Base-by-base conservation (phyloP, 2,113 vertebrate genomes). In the Plectropomus leopardus region DNA sequence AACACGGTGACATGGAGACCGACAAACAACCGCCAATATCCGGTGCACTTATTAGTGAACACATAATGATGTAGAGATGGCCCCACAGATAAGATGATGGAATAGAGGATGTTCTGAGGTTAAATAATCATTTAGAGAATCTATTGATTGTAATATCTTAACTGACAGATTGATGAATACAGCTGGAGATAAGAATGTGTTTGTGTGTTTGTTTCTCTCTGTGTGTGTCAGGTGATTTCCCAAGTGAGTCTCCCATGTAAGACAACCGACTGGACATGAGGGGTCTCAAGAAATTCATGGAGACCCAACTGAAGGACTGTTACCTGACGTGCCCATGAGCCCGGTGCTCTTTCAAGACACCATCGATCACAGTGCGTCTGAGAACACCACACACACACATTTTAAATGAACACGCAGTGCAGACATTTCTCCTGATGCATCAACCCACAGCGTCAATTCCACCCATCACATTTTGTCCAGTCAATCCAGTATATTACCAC, bases 291-390 rank as follows among this genome's bases (percentile, higher is more conserved):
- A 84, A 58, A 7, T 96, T 94, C 85, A 95, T 98, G 93, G 95
- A 96, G 88, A 94, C 78, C 0, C 95, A 96, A 28, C 90, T 97
- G 16, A 90, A 94, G 4, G 96, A 96, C 28, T 94, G 60, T 95
- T 88, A 0, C 95, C 96, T 0, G 89, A 96, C 0, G 82, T 96
- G 30, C 93, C 96, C 3, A 96, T 97, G 95, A 94, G 86, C 77
- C 92, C 97, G 55, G 96, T 98, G 72, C 94, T 98, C 15, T 97
- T 98, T 83, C 91, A 92, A 24, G 96, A 98, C 1, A 97, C 97
- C 66, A 94, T 97, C 0, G 93, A 97, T 21, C 97, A 98, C 86
- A 92, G 97, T 97, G 76, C 84, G 92, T 71, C 40, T 60, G 9
- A 60, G 14, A 36, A 19, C 32, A n/a, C 60, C 21, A 30, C 54